Evolutionary conservation across 2,797 vertebrate genomes (phyloP), one percentile per base, ranked within the genome.

Genomic region (Ptychadena robeensis): DNA sequence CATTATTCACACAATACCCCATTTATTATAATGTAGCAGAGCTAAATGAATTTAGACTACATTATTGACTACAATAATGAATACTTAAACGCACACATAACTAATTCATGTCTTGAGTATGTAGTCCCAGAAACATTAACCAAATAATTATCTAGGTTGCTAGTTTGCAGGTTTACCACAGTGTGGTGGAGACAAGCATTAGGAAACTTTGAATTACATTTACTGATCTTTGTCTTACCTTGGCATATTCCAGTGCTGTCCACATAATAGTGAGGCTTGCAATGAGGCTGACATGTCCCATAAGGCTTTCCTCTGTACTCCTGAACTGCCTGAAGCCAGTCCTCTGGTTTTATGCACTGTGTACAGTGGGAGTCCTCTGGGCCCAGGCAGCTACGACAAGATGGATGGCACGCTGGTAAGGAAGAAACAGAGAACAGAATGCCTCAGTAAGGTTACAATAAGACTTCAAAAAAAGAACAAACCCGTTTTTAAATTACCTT

Each of bases 361-460:
- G 90, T 90, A 73, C 98, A 99, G 40, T 90, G 93, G 0, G 92
- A 91, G 1, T 87, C 82, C 3, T 92, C 87, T 0, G 95, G 95
- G 3, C 98, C 97, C 1, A 94, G 4, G 18, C 98, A 99, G 1
- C 91, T 87, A 0, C 88, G 93, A 79, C 98, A 99, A 37, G 96
- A 95, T 0, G 90, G 89, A 53, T 98, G 96, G 28, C 97, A 98
- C 61, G 92, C 98, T 99, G 86, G 1, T 78, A 35, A 30, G 69
- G 2, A 9, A 6, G 5, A 65, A 75, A 28, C 35, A 63, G 27
- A 63, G 32, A 80, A 73, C 31, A 79, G 38, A 66, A 38, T 83
- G 35, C 53, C 57, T 61, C 22, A 35, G 22, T 53, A n/a, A 25
- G 22, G 65, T 69, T 38, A 38, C 3, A 22, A 44, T 18, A 59